Percentiles rank a stretch among this genome's conserved stretches.
Evolutionary conservation across 2,888 invertebrate genomes (phyloP).

Genomic region (Drosophila formosana): DNA sequence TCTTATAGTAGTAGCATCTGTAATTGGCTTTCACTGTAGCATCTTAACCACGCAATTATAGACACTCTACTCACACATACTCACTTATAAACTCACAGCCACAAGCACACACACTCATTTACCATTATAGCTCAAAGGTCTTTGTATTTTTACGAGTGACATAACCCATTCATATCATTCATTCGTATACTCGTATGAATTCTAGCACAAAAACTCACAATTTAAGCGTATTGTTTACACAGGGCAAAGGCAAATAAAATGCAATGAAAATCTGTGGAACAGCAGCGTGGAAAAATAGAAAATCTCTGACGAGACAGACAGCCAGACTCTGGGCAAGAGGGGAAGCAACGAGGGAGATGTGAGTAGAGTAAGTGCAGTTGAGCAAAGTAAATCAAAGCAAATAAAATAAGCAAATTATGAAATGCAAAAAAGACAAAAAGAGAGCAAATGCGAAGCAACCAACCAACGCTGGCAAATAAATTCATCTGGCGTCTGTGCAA

Average conservation of each 20-base stretch:
- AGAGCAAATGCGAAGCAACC: background rate
- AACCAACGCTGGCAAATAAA: slow-evolving; percentile 49
- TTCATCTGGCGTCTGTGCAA: slow-evolving; percentile 47
- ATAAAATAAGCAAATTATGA: slow-evolving; percentile 74
- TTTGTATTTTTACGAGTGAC: slow-evolving; percentile 61
- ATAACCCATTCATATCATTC: slow-evolving; percentile 56
- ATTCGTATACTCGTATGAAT: slow-evolving; percentile 38
- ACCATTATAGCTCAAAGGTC: slow-evolving; percentile 16
- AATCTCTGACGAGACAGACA: background rate
- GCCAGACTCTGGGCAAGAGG: background rate
- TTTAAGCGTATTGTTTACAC: slow-evolving; percentile 62
- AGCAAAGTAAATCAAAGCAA: slow-evolving; percentile 53
- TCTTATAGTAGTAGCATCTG: too few species aligned
- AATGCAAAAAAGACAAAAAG: slow-evolving; percentile 26
- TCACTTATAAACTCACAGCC: background rate
- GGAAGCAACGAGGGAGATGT: background rate
- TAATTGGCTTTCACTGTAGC: slow-evolving; percentile 5
- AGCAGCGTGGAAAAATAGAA: slow-evolving; percentile 13
- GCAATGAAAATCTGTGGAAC: slow-evolving; percentile 23
- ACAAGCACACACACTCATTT: slow-evolving; percentile 1
- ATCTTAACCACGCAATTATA: slow-evolving; percentile 13
- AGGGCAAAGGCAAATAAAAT: slow-evolving; percentile 40
- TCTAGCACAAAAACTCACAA: slow-evolving; percentile 36
- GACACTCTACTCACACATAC: slow-evolving; percentile 4
- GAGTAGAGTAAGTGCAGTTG: slow-evolving; percentile 16